These are phyloP conservation scores for Datnioides undecimradiatus DNA, from an alignment of 2,113 vertebrate genomes.

Conservation along the genomic window DNA sequence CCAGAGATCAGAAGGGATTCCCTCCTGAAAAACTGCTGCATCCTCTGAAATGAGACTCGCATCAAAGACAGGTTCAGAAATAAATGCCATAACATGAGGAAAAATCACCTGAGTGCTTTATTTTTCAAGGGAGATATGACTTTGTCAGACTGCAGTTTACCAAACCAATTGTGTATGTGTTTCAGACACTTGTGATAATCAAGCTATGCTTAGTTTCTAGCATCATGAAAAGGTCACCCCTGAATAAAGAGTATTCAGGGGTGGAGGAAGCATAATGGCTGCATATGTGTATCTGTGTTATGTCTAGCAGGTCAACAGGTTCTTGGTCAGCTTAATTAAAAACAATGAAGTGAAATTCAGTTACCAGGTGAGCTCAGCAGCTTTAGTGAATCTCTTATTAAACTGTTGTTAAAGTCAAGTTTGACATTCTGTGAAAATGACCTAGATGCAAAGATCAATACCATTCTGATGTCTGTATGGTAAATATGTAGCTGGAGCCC, in stretches of 20 bases:
- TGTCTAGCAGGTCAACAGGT: background rate
- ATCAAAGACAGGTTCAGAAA: background rate
- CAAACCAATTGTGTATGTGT: background rate
- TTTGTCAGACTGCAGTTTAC: background rate
- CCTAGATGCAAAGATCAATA: too few relatives aligned
- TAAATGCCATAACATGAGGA: background rate
- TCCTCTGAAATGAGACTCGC: background rate
- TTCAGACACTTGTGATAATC: conserved; percentile 1
- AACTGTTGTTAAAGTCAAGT: background rate
- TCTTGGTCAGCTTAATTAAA: background rate
- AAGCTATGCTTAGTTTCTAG: background rate
- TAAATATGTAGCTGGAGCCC: too few relatives aligned
- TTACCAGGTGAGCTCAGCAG: background rate
- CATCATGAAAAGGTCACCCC: conserved; percentile 15
- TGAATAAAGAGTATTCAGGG: background rate
- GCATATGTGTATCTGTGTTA: too few relatives aligned
- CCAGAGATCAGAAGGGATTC: conserved; percentile 31
- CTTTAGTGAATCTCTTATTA: background rate
- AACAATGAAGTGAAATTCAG: too few relatives aligned
- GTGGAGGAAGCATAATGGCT: background rate
- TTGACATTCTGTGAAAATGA: too few relatives aligned
- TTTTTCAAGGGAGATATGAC: background rate
- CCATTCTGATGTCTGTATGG: too few relatives aligned
- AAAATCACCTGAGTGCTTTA: background rate
- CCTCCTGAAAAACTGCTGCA: background rate